phyloP scores from a whole-genome alignment of 2,797 vertebrate genomes.

The Enteromius thamalakanensis region DNA sequence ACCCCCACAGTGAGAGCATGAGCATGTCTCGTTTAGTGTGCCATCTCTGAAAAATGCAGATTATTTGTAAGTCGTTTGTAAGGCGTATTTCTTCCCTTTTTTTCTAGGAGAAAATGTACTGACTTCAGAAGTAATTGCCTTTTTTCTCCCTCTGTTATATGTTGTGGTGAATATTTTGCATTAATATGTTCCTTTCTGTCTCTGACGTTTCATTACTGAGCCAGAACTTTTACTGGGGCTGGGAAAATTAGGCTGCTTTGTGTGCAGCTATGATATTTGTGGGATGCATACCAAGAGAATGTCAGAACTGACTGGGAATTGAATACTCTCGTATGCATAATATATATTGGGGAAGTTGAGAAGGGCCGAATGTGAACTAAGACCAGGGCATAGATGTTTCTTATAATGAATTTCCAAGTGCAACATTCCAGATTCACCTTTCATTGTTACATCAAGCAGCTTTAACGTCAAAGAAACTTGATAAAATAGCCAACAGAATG shows the following conservation, averaged over 20 bases:
- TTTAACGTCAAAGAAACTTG: slow-evolving; percentile 4
- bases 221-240: slow-evolving; percentile 26
- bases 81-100: slow-evolving; percentile 46
- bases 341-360: slow-evolving; percentile 25
- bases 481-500: not conserved
- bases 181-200: slow-evolving; percentile 34
- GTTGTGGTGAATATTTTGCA: slow-evolving; percentile 53
- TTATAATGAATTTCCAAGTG: slow-evolving; percentile 48
- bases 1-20: slow-evolving; percentile 20
- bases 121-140: slow-evolving; percentile 54
- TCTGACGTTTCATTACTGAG: slow-evolving; percentile 42
- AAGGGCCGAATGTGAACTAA: slow-evolving; percentile 29
- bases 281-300: slow-evolving; percentile 26
- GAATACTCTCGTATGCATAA: slow-evolving; percentile 32
- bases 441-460: slow-evolving; percentile 10
- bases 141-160: slow-evolving; percentile 33
- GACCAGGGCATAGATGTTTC: slow-evolving; percentile 14
- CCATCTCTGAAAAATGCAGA: slow-evolving; percentile 49
- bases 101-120: slow-evolving; percentile 24
- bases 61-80: slow-evolving; percentile 63
- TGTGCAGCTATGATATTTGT: slow-evolving; percentile 46
- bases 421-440: slow-evolving; percentile 34
- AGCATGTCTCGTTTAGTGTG: slow-evolving; percentile 51
- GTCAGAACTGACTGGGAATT: slow-evolving; percentile 33
- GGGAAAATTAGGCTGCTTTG: slow-evolving; percentile 49